These are phyloP conservation scores for Kobus ellipsiprymnus DNA, from an alignment of 2,113 vertebrate species.

Conservation along the genomic window DNA sequence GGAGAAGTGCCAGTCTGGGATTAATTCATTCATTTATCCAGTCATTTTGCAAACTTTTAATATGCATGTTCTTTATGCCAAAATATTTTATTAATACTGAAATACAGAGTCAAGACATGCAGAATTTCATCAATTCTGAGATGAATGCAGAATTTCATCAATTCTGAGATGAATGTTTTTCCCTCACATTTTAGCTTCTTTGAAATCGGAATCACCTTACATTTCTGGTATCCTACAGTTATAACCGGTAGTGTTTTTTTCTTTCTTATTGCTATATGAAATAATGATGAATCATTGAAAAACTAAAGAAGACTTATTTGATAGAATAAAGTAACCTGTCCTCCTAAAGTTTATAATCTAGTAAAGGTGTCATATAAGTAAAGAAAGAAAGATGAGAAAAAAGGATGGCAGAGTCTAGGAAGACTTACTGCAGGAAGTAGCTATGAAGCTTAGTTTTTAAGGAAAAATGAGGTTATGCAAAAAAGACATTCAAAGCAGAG, in stretches of 20 bases:
- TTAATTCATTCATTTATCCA: background rate
- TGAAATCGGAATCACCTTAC: background rate
- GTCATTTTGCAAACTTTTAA: background rate
- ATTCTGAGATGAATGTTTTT: background rate
- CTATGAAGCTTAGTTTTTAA: background rate
- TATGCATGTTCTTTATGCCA: background rate
- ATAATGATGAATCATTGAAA: background rate
- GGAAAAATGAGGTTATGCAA: background rate
- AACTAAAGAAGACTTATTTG: background rate
- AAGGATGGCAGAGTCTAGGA: background rate
- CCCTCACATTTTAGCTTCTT: background rate
- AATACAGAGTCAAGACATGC: background rate
- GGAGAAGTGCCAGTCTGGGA: background rate
- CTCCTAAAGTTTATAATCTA: background rate
- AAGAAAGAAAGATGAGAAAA: background rate
- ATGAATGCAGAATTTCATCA: background rate
- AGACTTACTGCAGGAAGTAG: background rate
- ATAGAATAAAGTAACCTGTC: background rate
- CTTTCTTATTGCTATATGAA: background rate
- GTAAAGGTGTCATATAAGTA: background rate
- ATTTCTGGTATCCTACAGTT: background rate
- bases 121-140: background rate
- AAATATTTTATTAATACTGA: background rate
- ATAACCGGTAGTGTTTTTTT: background rate
- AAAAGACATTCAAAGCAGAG: background rate